A percentile compares a stretch with the other conserved stretches of the same genome.
These are phyloP conservation scores for Oscheius sp. DNA, from an alignment of 2,888 invertebrate species.

Conservation along the genomic window DNA sequence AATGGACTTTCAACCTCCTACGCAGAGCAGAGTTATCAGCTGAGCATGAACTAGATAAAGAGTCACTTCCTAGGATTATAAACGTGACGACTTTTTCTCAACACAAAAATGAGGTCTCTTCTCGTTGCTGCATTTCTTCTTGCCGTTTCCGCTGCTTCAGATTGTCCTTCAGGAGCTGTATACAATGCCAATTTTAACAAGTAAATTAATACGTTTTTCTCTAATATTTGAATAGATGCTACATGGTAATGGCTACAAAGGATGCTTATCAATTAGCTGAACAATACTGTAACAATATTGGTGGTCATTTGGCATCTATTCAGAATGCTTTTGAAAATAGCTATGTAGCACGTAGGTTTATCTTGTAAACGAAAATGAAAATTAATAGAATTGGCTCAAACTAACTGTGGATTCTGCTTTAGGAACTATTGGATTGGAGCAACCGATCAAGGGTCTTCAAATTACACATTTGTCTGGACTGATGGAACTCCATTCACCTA, in stretches of 20 bases:
- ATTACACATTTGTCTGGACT: not conserved
- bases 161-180: not conserved
- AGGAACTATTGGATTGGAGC: conserved; percentile 12
- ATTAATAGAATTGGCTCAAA: not conserved
- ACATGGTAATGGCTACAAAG: not conserved
- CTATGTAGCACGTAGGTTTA: not conserved
- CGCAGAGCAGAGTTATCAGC: too few relatives aligned
- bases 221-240: not conserved
- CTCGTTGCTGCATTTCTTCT: not conserved
- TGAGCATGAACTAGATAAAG: too few relatives aligned
- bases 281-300: conserved; percentile 9
- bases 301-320: conserved; percentile 12
- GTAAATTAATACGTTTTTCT: not conserved
- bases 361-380: not conserved
- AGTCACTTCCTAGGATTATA: too few relatives aligned
- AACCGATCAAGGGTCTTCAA: not conserved
- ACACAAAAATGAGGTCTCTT: not conserved
- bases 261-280: not conserved
- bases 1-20: too few relatives aligned
- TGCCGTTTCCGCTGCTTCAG: not conserved
- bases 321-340: conserved; percentile 13
- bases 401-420: too few relatives aligned
- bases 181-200: conserved; percentile 10
- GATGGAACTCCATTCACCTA: not conserved
- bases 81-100: too few relatives aligned